phyloP scores from a whole-genome alignment of 2,888 invertebrate genomes.

The Cantharis lateralis region DNA sequence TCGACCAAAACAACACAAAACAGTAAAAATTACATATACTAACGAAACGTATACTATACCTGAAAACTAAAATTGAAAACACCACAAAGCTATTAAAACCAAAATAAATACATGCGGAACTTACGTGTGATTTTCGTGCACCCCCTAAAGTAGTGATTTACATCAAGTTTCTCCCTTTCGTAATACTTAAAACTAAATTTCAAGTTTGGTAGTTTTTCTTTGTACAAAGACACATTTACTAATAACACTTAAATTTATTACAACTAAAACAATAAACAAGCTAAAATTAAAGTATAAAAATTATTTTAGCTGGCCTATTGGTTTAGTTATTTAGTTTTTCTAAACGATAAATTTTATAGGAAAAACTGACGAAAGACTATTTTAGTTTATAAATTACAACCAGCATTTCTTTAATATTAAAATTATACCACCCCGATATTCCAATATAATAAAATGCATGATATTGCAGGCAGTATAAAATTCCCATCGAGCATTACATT shows the following conservation, averaged over 20 bases:
- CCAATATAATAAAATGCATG: not conserved
- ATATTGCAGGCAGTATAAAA: not conserved
- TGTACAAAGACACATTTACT: not conserved
- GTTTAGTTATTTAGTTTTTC: not conserved
- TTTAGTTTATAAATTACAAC: not conserved
- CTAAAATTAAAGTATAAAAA: no score
- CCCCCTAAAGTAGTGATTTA: not conserved
- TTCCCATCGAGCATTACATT: not conserved
- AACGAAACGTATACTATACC: not conserved
- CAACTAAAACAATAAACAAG: not conserved
- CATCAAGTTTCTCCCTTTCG: not conserved
- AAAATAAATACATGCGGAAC: constrained; percentile 15
- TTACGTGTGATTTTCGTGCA: constrained; percentile 11
- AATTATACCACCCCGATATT: not conserved
- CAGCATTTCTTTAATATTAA: not conserved
- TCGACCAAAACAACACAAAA: not conserved
- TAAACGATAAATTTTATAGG: not conserved
- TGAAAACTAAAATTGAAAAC: not conserved
- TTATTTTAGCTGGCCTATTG: not conserved
- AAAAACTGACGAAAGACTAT: not conserved
- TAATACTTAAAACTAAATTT: not conserved
- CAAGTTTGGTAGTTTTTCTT: not conserved
- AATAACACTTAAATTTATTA: not conserved
- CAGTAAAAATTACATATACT: not conserved
- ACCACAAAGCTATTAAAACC: constrained; percentile 2